Base-by-base conservation (phyloP, 1,140 invertebrate species). In the Polypedilum vanderplanki region DNA sequence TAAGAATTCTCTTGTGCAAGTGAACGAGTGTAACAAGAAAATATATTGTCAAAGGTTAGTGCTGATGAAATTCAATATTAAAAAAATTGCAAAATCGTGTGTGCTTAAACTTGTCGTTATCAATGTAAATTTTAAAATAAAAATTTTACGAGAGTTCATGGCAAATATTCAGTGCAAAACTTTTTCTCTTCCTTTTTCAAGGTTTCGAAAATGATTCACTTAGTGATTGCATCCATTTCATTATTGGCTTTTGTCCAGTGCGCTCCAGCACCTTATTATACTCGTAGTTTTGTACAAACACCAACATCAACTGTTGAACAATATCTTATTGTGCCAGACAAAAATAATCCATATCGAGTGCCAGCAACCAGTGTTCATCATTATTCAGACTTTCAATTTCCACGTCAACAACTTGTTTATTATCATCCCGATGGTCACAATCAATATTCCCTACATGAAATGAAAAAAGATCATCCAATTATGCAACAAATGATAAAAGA, bases 371-470 rank as follows among this genome's bases (percentile, higher is more conserved):
- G 18, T 18, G 20, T 70, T 20, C 65, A 70, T 18, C 65, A 18
- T 8, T 70, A 20, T 70, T 70, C 65, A 5, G 17, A 22, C 17
- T 70, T 70, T 70, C 65, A 70, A 20, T 70, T 20, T 70, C 65
- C 65, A 7, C 17, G 18, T n/a, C 65, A 70, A 70, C 65, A 70
- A 70, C n/a, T 70, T 70, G 65, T 70, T 22, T 70, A 70, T 20
- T 70, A 20, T 20, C 9, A 70, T 70, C 65, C 65, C 20, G 17
- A n/a, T 70, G 65, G 18, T 12, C 8, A 12, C n/a, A 57, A 57
- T 15, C 46, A 9, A 15, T n/a, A 57, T 57, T n/a, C 12, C 4
- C n/a, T 57, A 3, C 8, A 57, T 4, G 46, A 12, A 57, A n/a
- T 57, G 10, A 57, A 57, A 57, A 57, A 57, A 57, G 46, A 57